These are phyloP conservation scores for Cepaea hortensis DNA, from an alignment of 2,888 invertebrate species.

Conservation along the genomic window DNA sequence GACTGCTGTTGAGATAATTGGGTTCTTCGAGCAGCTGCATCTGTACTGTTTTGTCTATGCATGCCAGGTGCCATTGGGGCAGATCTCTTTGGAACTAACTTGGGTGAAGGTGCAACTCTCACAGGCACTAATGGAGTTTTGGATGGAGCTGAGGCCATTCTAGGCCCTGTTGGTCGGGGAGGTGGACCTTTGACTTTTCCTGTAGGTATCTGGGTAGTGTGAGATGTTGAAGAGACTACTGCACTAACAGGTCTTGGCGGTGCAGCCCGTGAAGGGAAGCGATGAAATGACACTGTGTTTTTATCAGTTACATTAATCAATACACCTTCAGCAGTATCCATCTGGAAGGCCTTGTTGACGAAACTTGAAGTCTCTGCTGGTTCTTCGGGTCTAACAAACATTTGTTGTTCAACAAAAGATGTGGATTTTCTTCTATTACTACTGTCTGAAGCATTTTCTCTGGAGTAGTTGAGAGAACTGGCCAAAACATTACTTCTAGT, in stretches of 20 bases:
- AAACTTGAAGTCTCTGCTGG: conserved; percentile 27
- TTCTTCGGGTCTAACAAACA: neutral
- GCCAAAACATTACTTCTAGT: neutral
- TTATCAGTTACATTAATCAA: conserved; percentile 34
- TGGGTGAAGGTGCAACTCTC: conserved; percentile 36
- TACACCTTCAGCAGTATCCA: conserved; percentile 48
- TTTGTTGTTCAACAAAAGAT: conserved; percentile 26
- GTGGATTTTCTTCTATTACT: conserved; percentile 28
- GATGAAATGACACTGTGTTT: conserved; percentile 3
- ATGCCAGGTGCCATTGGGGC: conserved; percentile 60
- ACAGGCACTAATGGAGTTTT: conserved; percentile 58
- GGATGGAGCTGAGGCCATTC: conserved; percentile 62
- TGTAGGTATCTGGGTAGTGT: neutral
- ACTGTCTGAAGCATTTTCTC: neutral
- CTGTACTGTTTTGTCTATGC: conserved; percentile 13
- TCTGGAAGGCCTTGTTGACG: conserved; percentile 49
- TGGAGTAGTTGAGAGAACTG: neutral
- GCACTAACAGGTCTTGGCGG: conserved; percentile 44
- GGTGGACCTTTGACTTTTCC: conserved; percentile 61
- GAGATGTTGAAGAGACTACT: neutral
- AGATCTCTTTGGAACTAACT: conserved; percentile 60
- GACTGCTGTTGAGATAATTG: neutral
- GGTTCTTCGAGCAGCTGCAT: conserved; percentile 35
- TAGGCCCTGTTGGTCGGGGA: conserved; percentile 66
- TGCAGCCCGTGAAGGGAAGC: conserved; percentile 12